These are phyloP conservation scores for Nothobranchius kuhntae DNA, from an alignment of 2,113 vertebrate genomes.

Conservation along the genomic window DNA sequence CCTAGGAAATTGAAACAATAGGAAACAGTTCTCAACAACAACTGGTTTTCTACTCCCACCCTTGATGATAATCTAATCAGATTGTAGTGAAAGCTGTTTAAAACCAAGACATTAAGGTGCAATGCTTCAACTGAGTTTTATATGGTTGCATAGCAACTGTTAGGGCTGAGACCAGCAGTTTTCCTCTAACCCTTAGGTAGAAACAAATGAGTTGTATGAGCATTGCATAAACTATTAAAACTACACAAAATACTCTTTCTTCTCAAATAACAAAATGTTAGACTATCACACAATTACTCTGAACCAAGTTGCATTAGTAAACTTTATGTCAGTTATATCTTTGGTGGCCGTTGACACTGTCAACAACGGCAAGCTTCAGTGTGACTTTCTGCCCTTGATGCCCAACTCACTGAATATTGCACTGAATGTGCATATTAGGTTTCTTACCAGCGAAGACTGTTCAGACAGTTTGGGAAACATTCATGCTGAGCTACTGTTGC, in stretches of 20 bases:
- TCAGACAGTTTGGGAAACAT: conserved; percentile 20
- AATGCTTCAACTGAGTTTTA: conserved; percentile 31
- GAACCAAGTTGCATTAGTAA: not conserved
- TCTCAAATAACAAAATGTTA: not conserved
- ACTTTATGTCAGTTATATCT: conserved; percentile 9
- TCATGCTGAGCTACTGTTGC: not conserved
- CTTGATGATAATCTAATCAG: conserved; percentile 26
- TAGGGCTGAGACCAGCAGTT: conserved; percentile 27
- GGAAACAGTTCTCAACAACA: too few species aligned
- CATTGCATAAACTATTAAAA: not conserved
- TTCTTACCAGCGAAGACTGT: not conserved
- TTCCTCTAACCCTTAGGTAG: conserved; percentile 23
- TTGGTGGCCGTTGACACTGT: not conserved
- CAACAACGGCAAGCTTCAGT: conserved; percentile 2
- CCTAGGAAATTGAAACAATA: too few species aligned
- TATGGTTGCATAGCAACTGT: conserved; percentile 64
- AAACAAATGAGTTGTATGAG: conserved; percentile 24
- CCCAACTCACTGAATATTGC: conserved; percentile 6
- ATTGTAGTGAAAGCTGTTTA: conserved; percentile 16
- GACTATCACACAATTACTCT: not conserved
- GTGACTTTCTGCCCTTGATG: not conserved
- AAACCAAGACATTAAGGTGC: conserved; percentile 27
- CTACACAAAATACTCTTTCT: conserved; percentile 3
- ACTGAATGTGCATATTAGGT: conserved; percentile 37
- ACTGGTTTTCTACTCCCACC: too few species aligned